Evolutionary conservation across 2,797 vertebrate genomes (phyloP).

Genomic region (Percopsis omiscomaycus): DNA sequence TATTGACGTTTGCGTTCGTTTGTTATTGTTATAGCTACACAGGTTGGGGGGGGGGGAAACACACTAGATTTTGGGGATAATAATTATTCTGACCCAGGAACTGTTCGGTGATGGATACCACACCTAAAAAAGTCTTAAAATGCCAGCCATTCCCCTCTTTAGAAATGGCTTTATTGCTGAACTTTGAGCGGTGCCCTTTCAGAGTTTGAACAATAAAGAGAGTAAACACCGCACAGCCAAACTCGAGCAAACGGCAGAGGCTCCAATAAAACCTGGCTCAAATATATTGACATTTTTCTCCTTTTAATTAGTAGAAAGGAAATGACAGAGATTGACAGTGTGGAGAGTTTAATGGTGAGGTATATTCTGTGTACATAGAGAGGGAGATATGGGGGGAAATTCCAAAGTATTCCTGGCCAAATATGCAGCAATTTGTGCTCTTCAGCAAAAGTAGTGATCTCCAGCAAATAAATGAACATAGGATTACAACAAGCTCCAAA

Average conservation of each 20-base stretch:
- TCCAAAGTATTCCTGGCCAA: too few relatives aligned
- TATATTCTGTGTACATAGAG: too few relatives aligned
- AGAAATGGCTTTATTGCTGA: constrained; percentile 46
- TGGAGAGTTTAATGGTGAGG: not conserved
- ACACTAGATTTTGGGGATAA: not conserved
- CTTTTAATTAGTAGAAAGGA: constrained; percentile 44
- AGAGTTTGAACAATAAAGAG: constrained; percentile 56
- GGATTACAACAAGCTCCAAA: too few relatives aligned
- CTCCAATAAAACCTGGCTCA: constrained; percentile 47
- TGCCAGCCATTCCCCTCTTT: constrained; percentile 12
- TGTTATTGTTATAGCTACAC: too few relatives aligned
- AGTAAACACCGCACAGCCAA: constrained; percentile 47
- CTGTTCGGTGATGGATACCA: constrained; percentile 11
- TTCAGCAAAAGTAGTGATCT: too few relatives aligned
- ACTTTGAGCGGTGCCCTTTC: constrained; percentile 27
- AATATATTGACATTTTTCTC: constrained; percentile 46
- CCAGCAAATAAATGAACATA: too few relatives aligned
- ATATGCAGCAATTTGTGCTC: too few relatives aligned
- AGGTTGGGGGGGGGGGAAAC: too few relatives aligned
- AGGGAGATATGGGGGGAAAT: too few relatives aligned
- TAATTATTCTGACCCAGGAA: not conserved
- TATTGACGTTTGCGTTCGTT: too few relatives aligned
- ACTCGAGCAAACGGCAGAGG: constrained; percentile 12
- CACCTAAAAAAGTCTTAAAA: constrained; percentile 14
- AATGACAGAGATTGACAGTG: constrained; percentile 20